These are phyloP conservation scores for Prolemur simus DNA, from an alignment of 2,113 vertebrate genomes.

Conservation along the genomic window DNA sequence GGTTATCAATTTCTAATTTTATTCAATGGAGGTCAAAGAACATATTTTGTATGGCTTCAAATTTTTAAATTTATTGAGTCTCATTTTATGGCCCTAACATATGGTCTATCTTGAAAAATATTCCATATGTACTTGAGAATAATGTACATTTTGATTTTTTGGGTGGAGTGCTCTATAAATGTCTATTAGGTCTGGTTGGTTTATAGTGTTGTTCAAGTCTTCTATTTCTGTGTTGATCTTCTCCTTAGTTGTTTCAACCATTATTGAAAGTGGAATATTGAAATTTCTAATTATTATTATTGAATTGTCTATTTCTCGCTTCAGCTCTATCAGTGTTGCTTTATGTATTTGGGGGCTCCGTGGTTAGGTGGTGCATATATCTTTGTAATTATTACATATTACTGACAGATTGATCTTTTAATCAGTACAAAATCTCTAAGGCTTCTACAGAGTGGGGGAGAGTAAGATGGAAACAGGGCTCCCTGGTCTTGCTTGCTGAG, in stretches of 20 bases:
- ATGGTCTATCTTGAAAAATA: neutral
- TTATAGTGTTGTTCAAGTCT: neutral
- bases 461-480: neutral
- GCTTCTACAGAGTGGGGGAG: neutral
- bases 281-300: neutral
- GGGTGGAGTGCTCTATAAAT: neutral
- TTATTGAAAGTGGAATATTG: neutral
- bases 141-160: neutral
- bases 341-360: neutral
- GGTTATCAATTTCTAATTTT: neutral
- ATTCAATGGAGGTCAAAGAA: neutral
- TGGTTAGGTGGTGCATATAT: neutral
- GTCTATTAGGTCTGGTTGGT: neutral
- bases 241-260: neutral
- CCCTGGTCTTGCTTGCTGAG: neutral
- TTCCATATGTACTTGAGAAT: neutral
- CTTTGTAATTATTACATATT: neutral
- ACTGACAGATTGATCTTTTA: neutral
- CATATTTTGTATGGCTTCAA: neutral
- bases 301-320: neutral
- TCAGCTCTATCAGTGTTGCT: neutral
- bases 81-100: neutral
- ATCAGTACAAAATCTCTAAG: neutral
- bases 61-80: neutral
- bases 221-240: neutral